Conservation (phyloP, 2,797 vertebrate species). For the Onychomys arenicola region DNA sequence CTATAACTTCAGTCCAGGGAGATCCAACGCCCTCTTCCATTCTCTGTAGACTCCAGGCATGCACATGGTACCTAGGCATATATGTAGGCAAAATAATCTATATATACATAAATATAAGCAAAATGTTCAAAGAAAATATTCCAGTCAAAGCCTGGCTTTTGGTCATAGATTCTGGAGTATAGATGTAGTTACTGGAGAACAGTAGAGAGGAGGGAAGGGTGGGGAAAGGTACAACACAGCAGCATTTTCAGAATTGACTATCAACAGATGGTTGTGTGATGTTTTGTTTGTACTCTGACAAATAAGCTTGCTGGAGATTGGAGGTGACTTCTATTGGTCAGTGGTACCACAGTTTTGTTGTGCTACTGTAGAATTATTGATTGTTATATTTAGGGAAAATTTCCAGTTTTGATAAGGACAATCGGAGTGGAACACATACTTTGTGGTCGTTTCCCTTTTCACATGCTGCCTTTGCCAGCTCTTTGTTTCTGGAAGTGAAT, state of each 20-base stretch:
- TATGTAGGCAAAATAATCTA: not conserved
- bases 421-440: not conserved
- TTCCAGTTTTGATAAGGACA: not conserved
- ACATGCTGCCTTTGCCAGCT: not conserved
- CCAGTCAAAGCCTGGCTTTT: not conserved
- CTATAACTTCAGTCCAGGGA: not conserved
- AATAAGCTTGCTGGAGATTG: no score
- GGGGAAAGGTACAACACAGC: not conserved
- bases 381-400: not conserved
- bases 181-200: not conserved
- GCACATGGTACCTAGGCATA: not conserved
- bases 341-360: not conserved
- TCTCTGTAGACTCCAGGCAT: not conserved
- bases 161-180: not conserved
- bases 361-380: not conserved
- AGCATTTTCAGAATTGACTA: not conserved
- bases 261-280: not conserved
- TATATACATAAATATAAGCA: not conserved
- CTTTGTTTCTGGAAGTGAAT: not conserved
- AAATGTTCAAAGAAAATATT: conserved; percentile 8
- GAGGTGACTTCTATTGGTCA: not conserved
- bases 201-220: not conserved
- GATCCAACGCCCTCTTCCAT: not conserved
- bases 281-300: no score
- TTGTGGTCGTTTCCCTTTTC: not conserved